A percentile compares a stretch with the other conserved stretches of the same genome.
phyloP scores from a whole-genome alignment of 2,888 invertebrate genomes.

The Lepidocyrtinus sp. region DNA sequence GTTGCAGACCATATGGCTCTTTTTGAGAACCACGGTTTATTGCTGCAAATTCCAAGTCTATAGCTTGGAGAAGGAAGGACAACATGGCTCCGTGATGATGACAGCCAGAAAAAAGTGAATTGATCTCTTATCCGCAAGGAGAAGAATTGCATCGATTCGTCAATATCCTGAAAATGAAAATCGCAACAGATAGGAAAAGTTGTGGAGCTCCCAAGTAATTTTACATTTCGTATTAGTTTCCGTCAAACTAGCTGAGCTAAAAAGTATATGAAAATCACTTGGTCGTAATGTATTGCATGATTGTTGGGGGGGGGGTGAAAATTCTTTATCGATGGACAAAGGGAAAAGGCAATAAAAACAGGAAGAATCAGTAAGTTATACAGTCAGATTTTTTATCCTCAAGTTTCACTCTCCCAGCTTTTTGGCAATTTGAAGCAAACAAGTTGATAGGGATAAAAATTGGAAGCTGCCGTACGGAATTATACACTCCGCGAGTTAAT shows the following conservation, averaged over 20 bases:
- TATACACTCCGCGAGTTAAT: too few relatives aligned
- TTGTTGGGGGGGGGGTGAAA: too few relatives aligned
- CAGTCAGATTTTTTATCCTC: too few relatives aligned
- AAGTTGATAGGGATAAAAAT: neutral
- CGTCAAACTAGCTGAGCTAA: too few relatives aligned
- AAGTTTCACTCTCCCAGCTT: neutral
- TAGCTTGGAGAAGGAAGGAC: constrained; percentile 5
- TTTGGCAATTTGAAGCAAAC: neutral
- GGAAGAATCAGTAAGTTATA: too few relatives aligned
- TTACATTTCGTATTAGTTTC: too few relatives aligned
- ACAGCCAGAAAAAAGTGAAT: constrained; percentile 7
- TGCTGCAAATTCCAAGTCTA: constrained; percentile 15
- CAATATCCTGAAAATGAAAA: constrained; percentile 12
- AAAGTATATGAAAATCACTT: too few relatives aligned
- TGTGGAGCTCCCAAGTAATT: too few relatives aligned
- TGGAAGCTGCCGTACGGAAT: neutral
- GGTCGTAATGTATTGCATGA: too few relatives aligned
- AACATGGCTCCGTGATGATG: constrained; percentile 20
- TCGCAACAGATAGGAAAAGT: constrained; percentile 14
- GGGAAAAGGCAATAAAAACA: too few relatives aligned
- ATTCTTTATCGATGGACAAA: too few relatives aligned
- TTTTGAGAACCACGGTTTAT: constrained; percentile 39
- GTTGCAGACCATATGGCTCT: constrained; percentile 64
- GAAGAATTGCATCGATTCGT: constrained; percentile 16
- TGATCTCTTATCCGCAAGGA: neutral